These are phyloP conservation scores for Chrysogorgia sp. DNA, from an alignment of 92 coral and sea anemone genomes.

Conservation along the genomic window DNA sequence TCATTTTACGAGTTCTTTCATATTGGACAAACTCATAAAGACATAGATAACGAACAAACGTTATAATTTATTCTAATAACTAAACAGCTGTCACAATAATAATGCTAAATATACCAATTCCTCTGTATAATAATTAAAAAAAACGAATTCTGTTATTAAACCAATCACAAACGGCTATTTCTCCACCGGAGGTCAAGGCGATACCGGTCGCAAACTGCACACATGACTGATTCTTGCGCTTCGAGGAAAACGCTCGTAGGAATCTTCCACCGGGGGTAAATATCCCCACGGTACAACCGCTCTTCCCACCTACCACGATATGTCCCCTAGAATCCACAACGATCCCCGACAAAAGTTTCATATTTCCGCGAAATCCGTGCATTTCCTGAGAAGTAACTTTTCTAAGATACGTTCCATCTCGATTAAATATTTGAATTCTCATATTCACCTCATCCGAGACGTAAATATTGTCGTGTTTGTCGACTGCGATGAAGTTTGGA, in stretches of 20 bases:
- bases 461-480: constrained; percentile 39
- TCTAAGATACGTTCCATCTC: constrained; percentile 33
- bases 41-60: no score
- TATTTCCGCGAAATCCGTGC: constrained; percentile 26
- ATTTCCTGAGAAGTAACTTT: constrained; percentile 30
- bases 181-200: constrained; percentile 37
- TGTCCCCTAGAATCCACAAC: constrained; percentile 36
- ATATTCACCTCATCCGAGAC: constrained; percentile 24
- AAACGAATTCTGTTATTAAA: constrained; percentile 27
- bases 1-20: no score
- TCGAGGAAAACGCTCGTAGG: constrained; percentile 27
- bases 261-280: constrained; percentile 36
- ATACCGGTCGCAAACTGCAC: constrained; percentile 29
- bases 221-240: constrained; percentile 19
- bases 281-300: constrained; percentile 26
- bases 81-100: no score
- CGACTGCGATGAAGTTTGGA: constrained; percentile 46
- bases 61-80: no score
- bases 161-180: constrained; percentile 44
- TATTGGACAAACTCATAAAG: no score
- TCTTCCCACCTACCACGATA: constrained; percentile 31
- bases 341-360: constrained; percentile 31
- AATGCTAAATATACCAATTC: neutral
- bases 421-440: constrained; percentile 46
- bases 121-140: neutral